These are phyloP conservation scores for Perithous albicinctus DNA, from an alignment of 2,888 invertebrate genomes.

Conservation along the genomic window DNA sequence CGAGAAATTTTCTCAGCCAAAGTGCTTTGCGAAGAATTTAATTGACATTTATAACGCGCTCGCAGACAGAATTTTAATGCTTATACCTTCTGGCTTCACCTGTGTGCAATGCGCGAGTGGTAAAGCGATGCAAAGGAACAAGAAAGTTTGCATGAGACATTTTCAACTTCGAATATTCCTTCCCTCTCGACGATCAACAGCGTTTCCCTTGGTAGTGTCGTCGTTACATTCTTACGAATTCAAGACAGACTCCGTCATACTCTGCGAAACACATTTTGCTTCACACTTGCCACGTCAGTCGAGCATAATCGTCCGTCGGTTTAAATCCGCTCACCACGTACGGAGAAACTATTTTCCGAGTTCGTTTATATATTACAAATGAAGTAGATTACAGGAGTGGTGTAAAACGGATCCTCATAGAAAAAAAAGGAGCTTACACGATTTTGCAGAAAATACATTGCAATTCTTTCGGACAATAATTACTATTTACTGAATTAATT, in stretches of 20 bases:
- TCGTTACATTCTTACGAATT: conserved; percentile 11
- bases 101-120: conserved; percentile 3
- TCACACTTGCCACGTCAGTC: background rate
- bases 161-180: conserved; percentile 13
- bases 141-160: conserved; percentile 46
- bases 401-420: background rate
- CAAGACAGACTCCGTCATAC: background rate
- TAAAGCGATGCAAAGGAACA: conserved; percentile 6
- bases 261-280: background rate
- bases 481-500: no score
- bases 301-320: background rate
- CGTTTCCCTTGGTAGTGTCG: background rate
- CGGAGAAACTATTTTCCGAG: conserved; percentile 15
- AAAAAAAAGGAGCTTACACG: background rate
- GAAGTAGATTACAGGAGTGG: background rate
- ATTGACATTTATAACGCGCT: conserved; percentile 62
- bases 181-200: background rate
- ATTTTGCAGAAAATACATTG: background rate
- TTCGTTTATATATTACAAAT: conserved; percentile 7
- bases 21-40: conserved; percentile 29
- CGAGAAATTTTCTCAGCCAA: conserved; percentile 30
- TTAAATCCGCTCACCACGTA: background rate
- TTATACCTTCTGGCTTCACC: background rate
- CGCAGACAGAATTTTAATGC: conserved; percentile 59
- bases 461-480: background rate